A percentile compares a stretch with the other conserved stretches of the same genome.
These are phyloP conservation scores for Ophion costatus DNA, from an alignment of 2,888 invertebrate genomes.

Conservation along the genomic window DNA sequence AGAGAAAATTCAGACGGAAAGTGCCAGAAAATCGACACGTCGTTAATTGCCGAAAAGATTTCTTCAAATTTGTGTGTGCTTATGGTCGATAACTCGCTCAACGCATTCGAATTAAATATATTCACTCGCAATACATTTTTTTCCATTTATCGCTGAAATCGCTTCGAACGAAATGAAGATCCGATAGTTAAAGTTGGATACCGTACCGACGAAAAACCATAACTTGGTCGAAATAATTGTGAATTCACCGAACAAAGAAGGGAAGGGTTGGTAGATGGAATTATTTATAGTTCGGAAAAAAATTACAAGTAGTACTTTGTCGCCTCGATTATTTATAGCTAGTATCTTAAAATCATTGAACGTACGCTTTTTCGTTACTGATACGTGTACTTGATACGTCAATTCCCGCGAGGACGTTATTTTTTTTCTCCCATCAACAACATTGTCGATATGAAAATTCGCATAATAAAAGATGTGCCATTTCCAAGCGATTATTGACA, in stretches of 20 bases:
- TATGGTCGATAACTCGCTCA: no score
- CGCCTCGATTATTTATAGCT: constrained; percentile 19
- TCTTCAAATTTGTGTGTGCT: no score
- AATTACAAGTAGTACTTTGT: constrained; percentile 17
- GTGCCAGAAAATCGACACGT: no score
- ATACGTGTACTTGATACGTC: constrained; percentile 4
- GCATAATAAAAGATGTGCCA: constrained; percentile 24
- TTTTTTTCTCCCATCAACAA: not conserved
- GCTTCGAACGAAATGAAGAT: not conserved
- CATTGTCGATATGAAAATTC: not conserved
- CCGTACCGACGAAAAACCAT: constrained; percentile 28
- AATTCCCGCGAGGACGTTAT: not conserved
- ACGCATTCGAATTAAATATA: not conserved
- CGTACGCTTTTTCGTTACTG: not conserved
- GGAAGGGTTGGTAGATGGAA: not conserved
- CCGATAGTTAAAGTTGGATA: constrained; percentile 8
- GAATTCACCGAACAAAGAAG: not conserved
- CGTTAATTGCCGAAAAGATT: no score
- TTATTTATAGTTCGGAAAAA: not conserved
- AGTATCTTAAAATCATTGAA: constrained; percentile 22
- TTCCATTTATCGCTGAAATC: not conserved
- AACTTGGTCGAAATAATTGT: constrained; percentile 6
- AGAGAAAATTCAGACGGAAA: no score
- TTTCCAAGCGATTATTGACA: constrained; percentile 5
- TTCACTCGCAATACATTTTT: not conserved